These are phyloP conservation scores for Nothoprocta perdicaria DNA, from an alignment of 2,113 vertebrate genomes.

Conservation along the genomic window DNA sequence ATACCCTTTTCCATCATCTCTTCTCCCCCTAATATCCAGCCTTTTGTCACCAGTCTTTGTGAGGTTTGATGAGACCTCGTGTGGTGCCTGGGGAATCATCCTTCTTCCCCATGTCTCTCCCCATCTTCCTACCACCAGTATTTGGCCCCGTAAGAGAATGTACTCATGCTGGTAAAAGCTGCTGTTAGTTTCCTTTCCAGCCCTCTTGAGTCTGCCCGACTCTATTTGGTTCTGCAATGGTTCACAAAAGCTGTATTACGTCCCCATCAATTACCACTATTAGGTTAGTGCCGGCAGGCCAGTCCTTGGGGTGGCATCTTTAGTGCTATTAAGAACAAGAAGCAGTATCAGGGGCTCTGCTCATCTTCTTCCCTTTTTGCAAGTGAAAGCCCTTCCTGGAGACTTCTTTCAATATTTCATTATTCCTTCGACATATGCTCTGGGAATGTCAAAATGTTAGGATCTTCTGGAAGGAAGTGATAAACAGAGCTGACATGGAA, in stretches of 20 bases:
- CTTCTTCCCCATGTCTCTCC: fast-evolving
- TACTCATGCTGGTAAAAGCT: background rate
- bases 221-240: background rate
- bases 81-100: too few species aligned
- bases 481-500: slow-evolving; percentile 11
- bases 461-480: background rate
- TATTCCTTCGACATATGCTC: background rate
- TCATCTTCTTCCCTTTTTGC: background rate
- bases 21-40: background rate
- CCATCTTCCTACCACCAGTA: background rate
- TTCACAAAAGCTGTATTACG: background rate
- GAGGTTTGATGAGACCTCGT: fast-evolving
- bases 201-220: background rate
- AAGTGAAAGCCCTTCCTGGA: background rate
- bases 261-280: background rate
- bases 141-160: fast-evolving
- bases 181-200: too few species aligned
- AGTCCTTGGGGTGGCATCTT: background rate
- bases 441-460: slow-evolving; percentile 8
- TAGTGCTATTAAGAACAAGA: background rate
- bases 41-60: background rate
- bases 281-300: background rate
- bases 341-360: background rate
- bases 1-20: background rate
- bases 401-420: background rate